These are phyloP conservation scores for Drosophila kanekoi DNA, from an alignment of 2,888 invertebrate genomes.

Conservation along the genomic window DNA sequence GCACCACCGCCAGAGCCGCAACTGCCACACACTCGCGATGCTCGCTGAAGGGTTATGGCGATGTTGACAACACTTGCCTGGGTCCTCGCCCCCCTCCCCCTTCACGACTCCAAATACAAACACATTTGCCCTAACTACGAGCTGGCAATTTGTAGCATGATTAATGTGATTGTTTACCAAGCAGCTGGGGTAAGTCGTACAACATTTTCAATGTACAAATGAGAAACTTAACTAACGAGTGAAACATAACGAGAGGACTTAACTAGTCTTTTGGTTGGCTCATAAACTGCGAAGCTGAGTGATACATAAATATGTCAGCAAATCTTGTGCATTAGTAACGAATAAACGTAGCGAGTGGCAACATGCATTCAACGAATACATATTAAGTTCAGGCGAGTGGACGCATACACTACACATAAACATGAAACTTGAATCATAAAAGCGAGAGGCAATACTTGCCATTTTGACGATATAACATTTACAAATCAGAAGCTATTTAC, in stretches of 20 bases:
- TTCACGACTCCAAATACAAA: not conserved
- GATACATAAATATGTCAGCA: too few relatives aligned
- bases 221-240: constrained; percentile 8
- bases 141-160: constrained; percentile 45
- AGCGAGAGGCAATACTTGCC: too few relatives aligned
- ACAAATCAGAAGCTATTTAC: too few relatives aligned
- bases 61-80: constrained; percentile 67
- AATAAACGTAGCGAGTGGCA: not conserved
- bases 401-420: too few relatives aligned
- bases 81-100: not conserved
- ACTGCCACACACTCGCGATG: constrained; percentile 38
- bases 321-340: not conserved
- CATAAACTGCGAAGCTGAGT: not conserved
- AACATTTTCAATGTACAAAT: constrained; percentile 1
- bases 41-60: constrained; percentile 67
- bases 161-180: constrained; percentile 52
- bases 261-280: not conserved
- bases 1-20: constrained; percentile 30
- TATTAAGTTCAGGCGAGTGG: too few relatives aligned
- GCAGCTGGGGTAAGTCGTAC: constrained; percentile 22
- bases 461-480: too few relatives aligned
- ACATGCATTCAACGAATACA: too few relatives aligned
- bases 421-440: too few relatives aligned
- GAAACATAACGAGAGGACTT: constrained; percentile 5
- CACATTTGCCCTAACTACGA: not conserved